Evolutionary conservation across 2,888 invertebrate genomes (phyloP).

Genomic region (Cylloceria caligata): DNA sequence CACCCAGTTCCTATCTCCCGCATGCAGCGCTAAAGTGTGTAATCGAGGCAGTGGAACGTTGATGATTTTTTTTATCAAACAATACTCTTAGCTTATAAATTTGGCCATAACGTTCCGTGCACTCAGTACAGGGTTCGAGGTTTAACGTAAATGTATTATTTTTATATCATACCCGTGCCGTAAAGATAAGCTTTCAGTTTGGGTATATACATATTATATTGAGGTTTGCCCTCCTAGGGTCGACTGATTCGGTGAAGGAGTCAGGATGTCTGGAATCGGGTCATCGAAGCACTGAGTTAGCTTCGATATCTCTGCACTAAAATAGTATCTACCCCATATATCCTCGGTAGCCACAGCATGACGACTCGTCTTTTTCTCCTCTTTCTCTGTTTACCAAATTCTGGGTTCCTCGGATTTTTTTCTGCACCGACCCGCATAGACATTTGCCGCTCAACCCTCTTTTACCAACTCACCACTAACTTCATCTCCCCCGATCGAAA

Average conservation of each 20-base stretch:
- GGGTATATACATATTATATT: slow-evolving; percentile 24
- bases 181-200: slow-evolving; percentile 37
- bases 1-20: background rate
- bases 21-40: slow-evolving; percentile 5
- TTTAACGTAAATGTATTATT: slow-evolving; percentile 28
- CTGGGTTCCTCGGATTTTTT: slow-evolving; percentile 17
- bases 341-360: slow-evolving; percentile 33
- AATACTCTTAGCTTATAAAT: slow-evolving; percentile 8
- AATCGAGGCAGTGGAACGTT: background rate
- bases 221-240: slow-evolving; percentile 48
- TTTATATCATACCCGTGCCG: slow-evolving; percentile 6
- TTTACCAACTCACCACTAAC: slow-evolving; percentile 18
- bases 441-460: slow-evolving; percentile 36
- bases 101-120: slow-evolving; percentile 59
- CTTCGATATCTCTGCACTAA: slow-evolving; percentile 47
- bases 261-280: slow-evolving; percentile 50
- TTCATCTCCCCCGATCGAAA: slow-evolving; percentile 38
- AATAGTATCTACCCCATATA: slow-evolving; percentile 55
- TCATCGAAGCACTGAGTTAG: slow-evolving; percentile 41
- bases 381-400: slow-evolving; percentile 36
- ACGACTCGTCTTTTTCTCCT: slow-evolving; percentile 45
- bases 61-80: background rate
- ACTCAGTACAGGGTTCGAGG: slow-evolving; percentile 48
- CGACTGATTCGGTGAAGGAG: slow-evolving; percentile 39
- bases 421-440: slow-evolving; percentile 19